These are phyloP conservation scores for Leptopilina syphax DNA, from an alignment of 2,888 invertebrate genomes.

Conservation along the genomic window DNA sequence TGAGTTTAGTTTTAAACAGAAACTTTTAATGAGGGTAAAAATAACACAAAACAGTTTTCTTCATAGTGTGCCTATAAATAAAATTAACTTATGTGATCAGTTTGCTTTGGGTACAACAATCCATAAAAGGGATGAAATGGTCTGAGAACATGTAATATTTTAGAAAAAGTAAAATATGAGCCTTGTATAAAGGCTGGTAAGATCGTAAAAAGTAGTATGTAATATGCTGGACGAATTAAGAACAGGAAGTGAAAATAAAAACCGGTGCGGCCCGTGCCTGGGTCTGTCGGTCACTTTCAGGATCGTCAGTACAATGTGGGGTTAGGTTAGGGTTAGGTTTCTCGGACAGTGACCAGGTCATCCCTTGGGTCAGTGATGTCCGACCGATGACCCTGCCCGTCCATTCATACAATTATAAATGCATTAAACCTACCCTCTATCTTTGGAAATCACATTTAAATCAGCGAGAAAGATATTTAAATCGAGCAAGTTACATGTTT, in stretches of 20 bases:
- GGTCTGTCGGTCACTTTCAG: slow-evolving; percentile 43
- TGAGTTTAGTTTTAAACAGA: too few relatives aligned
- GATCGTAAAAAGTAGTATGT: slow-evolving; percentile 33
- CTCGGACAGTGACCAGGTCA: slow-evolving; percentile 64
- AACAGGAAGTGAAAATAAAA: slow-evolving; percentile 23
- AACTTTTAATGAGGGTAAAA: too few relatives aligned
- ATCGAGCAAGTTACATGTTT: slow-evolving; percentile 62
- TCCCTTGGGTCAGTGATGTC: slow-evolving; percentile 72
- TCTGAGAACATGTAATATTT: slow-evolving; percentile 27
- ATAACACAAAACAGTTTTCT: too few relatives aligned
- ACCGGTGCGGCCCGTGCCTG: slow-evolving; percentile 47
- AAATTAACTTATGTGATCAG: not conserved
- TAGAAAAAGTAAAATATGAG: slow-evolving; percentile 21
- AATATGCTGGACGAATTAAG: not conserved
- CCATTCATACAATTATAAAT: slow-evolving; percentile 74
- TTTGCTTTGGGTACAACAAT: slow-evolving; percentile 8
- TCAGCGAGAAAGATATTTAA: slow-evolving; percentile 67
- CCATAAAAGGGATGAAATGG: slow-evolving; percentile 29
- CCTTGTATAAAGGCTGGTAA: not conserved
- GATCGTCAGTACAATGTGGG: slow-evolving; percentile 26
- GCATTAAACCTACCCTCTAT: slow-evolving; percentile 72
- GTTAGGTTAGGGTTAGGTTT: slow-evolving; percentile 43
- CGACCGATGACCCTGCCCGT: slow-evolving; percentile 73
- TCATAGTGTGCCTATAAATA: too few relatives aligned
- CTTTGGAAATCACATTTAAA: slow-evolving; percentile 69